Base-by-base conservation (phyloP, 2,797 vertebrate genomes). In the Falco peregrinus region DNA sequence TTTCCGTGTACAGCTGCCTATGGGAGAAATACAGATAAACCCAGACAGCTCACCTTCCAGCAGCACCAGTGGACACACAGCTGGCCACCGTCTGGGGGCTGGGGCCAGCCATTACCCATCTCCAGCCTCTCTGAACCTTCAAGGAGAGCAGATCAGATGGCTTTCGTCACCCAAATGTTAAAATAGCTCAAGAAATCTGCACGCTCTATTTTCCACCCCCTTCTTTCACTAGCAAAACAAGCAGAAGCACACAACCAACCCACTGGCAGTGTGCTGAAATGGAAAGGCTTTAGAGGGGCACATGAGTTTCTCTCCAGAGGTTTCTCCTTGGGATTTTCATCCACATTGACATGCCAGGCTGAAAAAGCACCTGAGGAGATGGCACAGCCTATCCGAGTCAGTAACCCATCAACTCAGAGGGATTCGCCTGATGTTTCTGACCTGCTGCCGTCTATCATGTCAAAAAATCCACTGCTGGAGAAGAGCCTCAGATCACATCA, bases 401-500 rank as follows among this genome's bases (percentile, higher is more conserved):
- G 80, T 43, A 47, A 67, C 50, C 61, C 33, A 3, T 60, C 68
- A 39, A 78, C 84, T 78, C 88, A 6, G 68, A 90, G 87, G 39
- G 79, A 24, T 74, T 47, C 0, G 5, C 73, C 59, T 77, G 81
- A 7, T 90, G 43, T 86, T 85, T 92, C 82, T 47, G 78, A 89
- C 54, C 85, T 92, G 95, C 92, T 96, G 85, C 83, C 6, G 6
- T 61, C 73, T 9, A 88, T 94, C 95, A 94, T 16, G 63, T 93
- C 94, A 93, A 37, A 89, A 91, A 93, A 54, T 4, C 51, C 85
- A 19, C 61, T 22, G 68, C 61, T 69, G 73, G 92, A 51, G 75
- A 89, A 48, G 33, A 70, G 76, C 84, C 77, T 81, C 1, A 0
- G 5, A 39, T 68, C 89, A 18, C 53, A 76, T 68, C 76, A 78